Percentiles rank a stretch among this genome's conserved stretches.
Evolutionary conservation across 1,140 invertebrate genomes (phyloP).

Genomic region (Rhagoletis pomonella): DNA sequence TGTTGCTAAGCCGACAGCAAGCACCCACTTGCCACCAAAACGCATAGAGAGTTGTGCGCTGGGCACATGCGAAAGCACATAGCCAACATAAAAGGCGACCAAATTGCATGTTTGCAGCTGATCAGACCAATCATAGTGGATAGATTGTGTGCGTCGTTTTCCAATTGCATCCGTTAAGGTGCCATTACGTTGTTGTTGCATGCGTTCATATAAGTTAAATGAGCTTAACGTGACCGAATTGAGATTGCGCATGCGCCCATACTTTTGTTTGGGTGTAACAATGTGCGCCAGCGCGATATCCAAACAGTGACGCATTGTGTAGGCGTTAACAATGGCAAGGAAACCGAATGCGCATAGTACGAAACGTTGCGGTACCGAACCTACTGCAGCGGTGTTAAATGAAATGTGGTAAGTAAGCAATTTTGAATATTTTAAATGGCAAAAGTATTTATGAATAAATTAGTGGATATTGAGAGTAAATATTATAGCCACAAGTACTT

Average conservation of each 20-base stretch:
- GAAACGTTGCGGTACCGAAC: slow-evolving; percentile 81
- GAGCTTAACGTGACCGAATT: background rate
- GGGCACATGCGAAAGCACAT: slow-evolving; percentile 77
- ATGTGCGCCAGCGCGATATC: slow-evolving; percentile 94
- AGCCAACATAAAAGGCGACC: slow-evolving; percentile 76
- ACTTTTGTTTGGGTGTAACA: slow-evolving; percentile 75
- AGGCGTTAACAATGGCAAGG: slow-evolving; percentile 87
- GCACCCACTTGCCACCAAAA: slow-evolving; percentile 85
- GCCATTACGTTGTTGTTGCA: slow-evolving; percentile 34
- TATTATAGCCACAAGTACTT: background rate
- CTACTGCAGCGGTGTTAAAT: background rate
- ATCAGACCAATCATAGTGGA: slow-evolving; percentile 66
- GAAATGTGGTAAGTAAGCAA: background rate
- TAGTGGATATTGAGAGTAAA: background rate
- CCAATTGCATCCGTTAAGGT: background rate
- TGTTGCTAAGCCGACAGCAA: slow-evolving; percentile 82
- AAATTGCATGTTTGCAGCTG: slow-evolving; percentile 77
- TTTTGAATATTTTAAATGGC: background rate
- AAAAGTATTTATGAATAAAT: background rate
- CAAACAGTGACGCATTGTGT: slow-evolving; percentile 90
- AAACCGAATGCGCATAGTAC: slow-evolving; percentile 91
- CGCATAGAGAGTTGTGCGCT: slow-evolving; percentile 82
- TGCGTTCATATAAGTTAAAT: slow-evolving; percentile 5
- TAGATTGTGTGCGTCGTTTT: background rate
- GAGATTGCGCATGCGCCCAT: background rate